Evolutionary conservation across 2,113 vertebrate genomes (phyloP).

Genomic region (Siniperca chuatsi): DNA sequence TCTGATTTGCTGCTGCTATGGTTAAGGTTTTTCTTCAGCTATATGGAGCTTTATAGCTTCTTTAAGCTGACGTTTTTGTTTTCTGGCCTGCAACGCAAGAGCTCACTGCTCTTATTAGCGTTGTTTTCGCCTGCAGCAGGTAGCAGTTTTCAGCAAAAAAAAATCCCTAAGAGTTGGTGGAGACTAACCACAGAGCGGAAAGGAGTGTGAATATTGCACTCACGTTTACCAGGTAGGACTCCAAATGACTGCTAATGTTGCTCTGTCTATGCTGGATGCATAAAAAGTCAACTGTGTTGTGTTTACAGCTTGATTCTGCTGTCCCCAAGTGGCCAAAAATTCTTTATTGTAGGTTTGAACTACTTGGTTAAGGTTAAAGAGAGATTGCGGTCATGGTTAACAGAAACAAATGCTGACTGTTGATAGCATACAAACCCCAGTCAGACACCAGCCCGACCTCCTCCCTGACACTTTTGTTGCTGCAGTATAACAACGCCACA

Average conservation of each 20-base stretch:
- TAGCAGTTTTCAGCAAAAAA: too few relatives aligned
- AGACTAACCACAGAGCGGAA: neutral
- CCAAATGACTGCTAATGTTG: neutral
- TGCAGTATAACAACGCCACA: too few relatives aligned
- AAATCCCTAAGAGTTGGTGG: neutral
- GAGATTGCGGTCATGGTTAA: neutral
- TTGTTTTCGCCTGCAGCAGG: too few relatives aligned
- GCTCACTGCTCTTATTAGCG: too few relatives aligned
- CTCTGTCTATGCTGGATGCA: neutral
- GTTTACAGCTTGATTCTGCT: neutral
- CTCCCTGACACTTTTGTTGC: too few relatives aligned
- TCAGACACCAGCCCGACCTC: too few relatives aligned
- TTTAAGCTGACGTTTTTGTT: slow-evolving; percentile 5
- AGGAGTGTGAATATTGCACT: neutral
- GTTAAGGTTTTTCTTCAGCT: neutral
- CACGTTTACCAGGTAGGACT: neutral
- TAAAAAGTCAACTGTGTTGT: neutral
- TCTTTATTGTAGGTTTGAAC: neutral
- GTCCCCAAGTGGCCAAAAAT: neutral
- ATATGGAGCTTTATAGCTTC: neutral
- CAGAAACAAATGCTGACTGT: too few relatives aligned
- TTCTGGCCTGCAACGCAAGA: neutral
- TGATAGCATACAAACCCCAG: too few relatives aligned
- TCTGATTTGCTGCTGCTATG: too few relatives aligned
- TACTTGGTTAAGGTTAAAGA: neutral